phyloP scores from a whole-genome alignment of 2,888 invertebrate genomes.

The Gibbula magus region DNA sequence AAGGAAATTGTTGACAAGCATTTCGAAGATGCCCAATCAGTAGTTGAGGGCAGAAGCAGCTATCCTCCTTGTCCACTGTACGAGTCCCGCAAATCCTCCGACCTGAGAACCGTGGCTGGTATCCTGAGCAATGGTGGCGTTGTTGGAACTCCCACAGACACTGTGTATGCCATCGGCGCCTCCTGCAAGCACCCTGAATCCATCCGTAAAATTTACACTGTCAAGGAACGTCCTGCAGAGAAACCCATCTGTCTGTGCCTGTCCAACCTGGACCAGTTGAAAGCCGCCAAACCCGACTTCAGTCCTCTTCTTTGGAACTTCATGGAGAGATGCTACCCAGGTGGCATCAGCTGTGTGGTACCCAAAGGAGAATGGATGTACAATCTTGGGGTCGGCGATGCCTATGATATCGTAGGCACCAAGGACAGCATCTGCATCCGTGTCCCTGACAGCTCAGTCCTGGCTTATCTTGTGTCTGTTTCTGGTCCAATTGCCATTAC shows the following conservation, averaged over 20 bases:
- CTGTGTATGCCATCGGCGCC: slow-evolving; percentile 56
- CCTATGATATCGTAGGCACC: slow-evolving; percentile 45
- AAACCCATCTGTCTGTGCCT: slow-evolving; percentile 61
- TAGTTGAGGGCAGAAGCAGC: slow-evolving; percentile 24
- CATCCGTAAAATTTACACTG: slow-evolving; percentile 51
- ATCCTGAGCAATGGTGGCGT: slow-evolving; percentile 50
- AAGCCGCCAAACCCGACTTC: slow-evolving; percentile 48
- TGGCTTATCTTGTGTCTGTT: slow-evolving; percentile 53
- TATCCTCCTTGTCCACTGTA: slow-evolving; percentile 46
- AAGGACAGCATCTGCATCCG: slow-evolving; percentile 54
- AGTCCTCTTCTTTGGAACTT: slow-evolving; percentile 53
- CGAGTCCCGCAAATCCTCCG: slow-evolving; percentile 48
- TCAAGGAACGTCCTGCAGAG: slow-evolving; percentile 57
- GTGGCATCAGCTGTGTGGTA: slow-evolving; percentile 58
- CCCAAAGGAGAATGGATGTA: slow-evolving; percentile 53
- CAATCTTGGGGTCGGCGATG: slow-evolving; percentile 46
- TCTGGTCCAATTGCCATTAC: slow-evolving; percentile 57
- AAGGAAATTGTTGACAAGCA: slow-evolving; percentile 42
- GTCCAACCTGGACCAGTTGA: slow-evolving; percentile 52
- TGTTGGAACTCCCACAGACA: slow-evolving; percentile 59
- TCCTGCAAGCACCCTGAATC: slow-evolving; percentile 55
- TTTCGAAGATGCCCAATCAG: slow-evolving; percentile 41
- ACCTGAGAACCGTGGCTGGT: slow-evolving; percentile 42
- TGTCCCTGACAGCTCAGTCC: slow-evolving; percentile 54
- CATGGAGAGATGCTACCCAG: slow-evolving; percentile 55